phyloP scores from a whole-genome alignment of 2,113 vertebrate genomes.

The chimpanzee (Pan troglodytes) region DNA sequence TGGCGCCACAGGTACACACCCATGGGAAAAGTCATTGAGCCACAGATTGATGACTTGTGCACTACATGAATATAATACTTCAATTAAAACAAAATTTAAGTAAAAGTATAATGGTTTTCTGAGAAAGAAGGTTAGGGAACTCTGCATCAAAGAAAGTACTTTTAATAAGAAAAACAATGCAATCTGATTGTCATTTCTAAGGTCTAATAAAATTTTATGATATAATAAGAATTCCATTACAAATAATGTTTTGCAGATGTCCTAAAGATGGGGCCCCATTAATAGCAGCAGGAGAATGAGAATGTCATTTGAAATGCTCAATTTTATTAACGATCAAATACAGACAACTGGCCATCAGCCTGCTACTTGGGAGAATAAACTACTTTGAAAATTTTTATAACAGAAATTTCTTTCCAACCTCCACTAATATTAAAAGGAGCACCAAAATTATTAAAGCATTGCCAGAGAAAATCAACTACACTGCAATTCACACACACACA shows the following conservation, averaged over 20 bases:
- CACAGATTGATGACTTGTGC: neutral
- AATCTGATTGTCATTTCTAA: slow-evolving; percentile 9
- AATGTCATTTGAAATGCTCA: slow-evolving; percentile 24
- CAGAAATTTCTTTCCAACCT: neutral
- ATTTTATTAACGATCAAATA: slow-evolving; percentile 42
- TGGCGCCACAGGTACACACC: neutral
- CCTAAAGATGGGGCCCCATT: neutral
- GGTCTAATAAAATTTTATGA: slow-evolving; percentile 39
- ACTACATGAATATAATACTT: neutral
- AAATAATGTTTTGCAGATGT: slow-evolving; percentile 25
- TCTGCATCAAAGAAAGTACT: neutral
- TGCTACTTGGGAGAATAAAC: slow-evolving; percentile 27
- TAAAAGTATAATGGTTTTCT: neutral
- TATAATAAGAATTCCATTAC: slow-evolving; percentile 38
- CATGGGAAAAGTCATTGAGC: neutral
- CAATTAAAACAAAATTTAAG: slow-evolving; percentile 8
- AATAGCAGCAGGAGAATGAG: slow-evolving; percentile 28
- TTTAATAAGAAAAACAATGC: neutral
- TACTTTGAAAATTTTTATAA: neutral
- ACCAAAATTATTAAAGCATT: slow-evolving; percentile 2
- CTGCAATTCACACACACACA: neutral
- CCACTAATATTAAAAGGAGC: neutral
- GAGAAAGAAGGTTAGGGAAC: neutral
- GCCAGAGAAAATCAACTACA: neutral
- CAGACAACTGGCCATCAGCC: neutral